phyloP scores from a whole-genome alignment of 1,140 invertebrate species.

The Drosophila aff. region DNA sequence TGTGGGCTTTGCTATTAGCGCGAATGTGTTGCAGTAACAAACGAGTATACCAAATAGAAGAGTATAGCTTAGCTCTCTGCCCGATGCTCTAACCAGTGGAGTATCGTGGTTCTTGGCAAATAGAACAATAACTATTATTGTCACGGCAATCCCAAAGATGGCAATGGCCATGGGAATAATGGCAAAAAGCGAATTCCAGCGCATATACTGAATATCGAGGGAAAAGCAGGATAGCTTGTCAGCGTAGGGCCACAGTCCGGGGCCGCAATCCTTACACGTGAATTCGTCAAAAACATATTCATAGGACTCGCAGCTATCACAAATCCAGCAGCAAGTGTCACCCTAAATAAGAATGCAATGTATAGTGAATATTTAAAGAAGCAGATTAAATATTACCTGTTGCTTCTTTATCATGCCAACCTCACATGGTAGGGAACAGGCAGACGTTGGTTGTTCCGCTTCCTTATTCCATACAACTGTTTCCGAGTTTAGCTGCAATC shows the following conservation, averaged over 20 bases:
- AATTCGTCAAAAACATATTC: constrained; percentile 89
- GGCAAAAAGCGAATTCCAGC: constrained; percentile 89
- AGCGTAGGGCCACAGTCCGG: constrained; percentile 88
- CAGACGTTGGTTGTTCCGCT: constrained; percentile 87
- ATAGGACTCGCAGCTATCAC: constrained; percentile 89
- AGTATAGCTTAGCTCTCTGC: constrained; percentile 92
- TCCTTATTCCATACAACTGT: constrained; percentile 87
- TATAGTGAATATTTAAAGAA: neutral
- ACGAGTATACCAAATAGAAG: constrained; percentile 88
- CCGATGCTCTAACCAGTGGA: constrained; percentile 93
- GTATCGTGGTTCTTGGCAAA: constrained; percentile 91
- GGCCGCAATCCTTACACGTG: constrained; percentile 88
- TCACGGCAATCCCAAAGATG: constrained; percentile 89
- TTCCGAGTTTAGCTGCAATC: constrained; percentile 87
- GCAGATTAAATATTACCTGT: constrained; percentile 85
- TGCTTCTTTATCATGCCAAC: constrained; percentile 91
- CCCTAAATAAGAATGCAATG: constrained; percentile 71
- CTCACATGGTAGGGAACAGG: constrained; percentile 89
- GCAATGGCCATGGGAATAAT: constrained; percentile 89
- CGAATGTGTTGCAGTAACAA: constrained; percentile 87
- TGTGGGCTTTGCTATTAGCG: constrained; percentile 90
- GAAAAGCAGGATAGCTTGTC: constrained; percentile 87
- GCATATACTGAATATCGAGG: constrained; percentile 75
- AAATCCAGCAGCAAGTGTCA: constrained; percentile 92
- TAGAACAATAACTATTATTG: constrained; percentile 88